Evolutionary conservation across 2,888 invertebrate species (phyloP).

Genomic region (Himalopsyche kuldschensis): DNA sequence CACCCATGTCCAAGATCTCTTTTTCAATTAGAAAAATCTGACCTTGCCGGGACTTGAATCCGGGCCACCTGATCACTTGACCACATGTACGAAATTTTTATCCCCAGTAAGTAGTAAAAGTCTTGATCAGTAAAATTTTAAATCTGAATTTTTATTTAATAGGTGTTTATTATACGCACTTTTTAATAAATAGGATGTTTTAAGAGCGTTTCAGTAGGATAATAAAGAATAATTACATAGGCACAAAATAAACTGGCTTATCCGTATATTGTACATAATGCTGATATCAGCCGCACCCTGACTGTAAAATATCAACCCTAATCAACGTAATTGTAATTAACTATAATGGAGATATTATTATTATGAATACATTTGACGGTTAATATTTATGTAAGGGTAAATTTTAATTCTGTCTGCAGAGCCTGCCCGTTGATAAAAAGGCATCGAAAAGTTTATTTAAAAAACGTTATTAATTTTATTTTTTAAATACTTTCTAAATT

Average conservation of each 20-base stretch:
- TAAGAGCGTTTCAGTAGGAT: not conserved
- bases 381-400: not conserved
- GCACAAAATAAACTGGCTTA: not conserved
- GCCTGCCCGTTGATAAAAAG: not conserved
- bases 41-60: too few species aligned
- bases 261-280: not conserved
- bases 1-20: too few species aligned
- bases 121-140: too few species aligned
- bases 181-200: not conserved
- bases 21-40: too few species aligned
- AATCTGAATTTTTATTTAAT: too few species aligned
- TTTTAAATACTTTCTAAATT: too few species aligned
- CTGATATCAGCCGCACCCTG: not conserved
- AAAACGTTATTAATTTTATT: too few species aligned
- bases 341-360: not conserved
- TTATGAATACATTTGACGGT: not conserved
- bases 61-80: too few species aligned
- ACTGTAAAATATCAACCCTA: not conserved
- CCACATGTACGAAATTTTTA: too few species aligned
- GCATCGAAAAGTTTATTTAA: too few species aligned
- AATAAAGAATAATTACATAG: not conserved
- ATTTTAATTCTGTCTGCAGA: not conserved
- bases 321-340: not conserved
- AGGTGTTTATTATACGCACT: not conserved
- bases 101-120: too few species aligned